Conservation (phyloP, 2,113 vertebrate genomes). For the Scartelaos histophorus region DNA sequence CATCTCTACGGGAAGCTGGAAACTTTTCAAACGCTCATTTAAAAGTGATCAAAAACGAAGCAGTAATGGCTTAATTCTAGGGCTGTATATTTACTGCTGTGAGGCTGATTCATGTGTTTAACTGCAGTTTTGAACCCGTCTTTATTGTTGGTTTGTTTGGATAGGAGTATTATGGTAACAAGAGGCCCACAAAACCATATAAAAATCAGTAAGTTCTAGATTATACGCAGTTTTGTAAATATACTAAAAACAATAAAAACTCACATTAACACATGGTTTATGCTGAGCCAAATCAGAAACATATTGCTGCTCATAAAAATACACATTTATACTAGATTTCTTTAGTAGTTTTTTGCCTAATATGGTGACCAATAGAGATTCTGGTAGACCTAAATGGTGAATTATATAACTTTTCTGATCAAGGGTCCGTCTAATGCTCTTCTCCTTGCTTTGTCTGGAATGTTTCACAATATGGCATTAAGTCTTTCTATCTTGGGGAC, state of each 20-base stretch:
- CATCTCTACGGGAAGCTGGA: slow-evolving; percentile 23
- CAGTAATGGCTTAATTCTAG: not conserved
- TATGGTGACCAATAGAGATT: not conserved
- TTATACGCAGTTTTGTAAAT: not conserved
- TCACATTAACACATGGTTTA: not conserved
- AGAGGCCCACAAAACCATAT: not conserved
- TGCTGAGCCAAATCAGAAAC: too few relatives aligned
- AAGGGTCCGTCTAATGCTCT: too few relatives aligned
- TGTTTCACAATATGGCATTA: too few relatives aligned
- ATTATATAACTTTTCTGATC: too few relatives aligned
- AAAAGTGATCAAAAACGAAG: not conserved
- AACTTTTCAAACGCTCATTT: slow-evolving; percentile 14
- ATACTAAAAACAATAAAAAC: not conserved
- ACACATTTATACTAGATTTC: too few relatives aligned
- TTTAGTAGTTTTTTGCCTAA: not conserved
- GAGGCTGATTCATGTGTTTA: not conserved
- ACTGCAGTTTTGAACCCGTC: not conserved
- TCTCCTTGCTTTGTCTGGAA: too few relatives aligned
- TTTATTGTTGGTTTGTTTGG: slow-evolving; percentile 2
- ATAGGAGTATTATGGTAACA: not conserved
- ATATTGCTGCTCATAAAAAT: too few relatives aligned
- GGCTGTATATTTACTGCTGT: not conserved
- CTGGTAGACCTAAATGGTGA: too few relatives aligned
- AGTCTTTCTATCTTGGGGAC: too few relatives aligned
- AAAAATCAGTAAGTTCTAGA: not conserved